Evolutionary conservation across 2,888 invertebrate genomes (phyloP).

Genomic region (Scaptomyza caliginosa): DNA sequence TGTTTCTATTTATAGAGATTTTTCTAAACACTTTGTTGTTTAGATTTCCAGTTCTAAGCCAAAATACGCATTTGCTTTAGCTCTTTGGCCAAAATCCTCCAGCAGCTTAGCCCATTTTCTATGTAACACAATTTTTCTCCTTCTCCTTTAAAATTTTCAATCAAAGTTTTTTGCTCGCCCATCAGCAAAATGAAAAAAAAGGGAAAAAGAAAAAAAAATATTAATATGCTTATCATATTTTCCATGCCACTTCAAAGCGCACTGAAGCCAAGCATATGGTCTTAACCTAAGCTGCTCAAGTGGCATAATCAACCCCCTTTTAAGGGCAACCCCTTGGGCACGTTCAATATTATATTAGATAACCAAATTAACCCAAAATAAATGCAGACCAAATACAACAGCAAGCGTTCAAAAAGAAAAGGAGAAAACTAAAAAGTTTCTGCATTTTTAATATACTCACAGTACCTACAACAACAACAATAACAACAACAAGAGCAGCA

Average conservation of each 20-base stretch:
- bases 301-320: slow-evolving; percentile 64
- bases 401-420: slow-evolving; percentile 1
- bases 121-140: neutral
- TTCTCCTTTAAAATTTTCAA: slow-evolving; percentile 28
- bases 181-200: slow-evolving; percentile 8
- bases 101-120: slow-evolving; percentile 19
- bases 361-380: slow-evolving; percentile 53
- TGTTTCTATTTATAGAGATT: too few species aligned
- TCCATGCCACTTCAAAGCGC: slow-evolving; percentile 73
- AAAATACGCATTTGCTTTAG: slow-evolving; percentile 1
- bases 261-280: slow-evolving; percentile 67
- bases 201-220: slow-evolving; percentile 12
- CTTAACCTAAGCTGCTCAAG: slow-evolving; percentile 72
- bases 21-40: slow-evolving; percentile 1
- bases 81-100: neutral
- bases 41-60: neutral
- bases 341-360: slow-evolving; percentile 51
- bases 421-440: slow-evolving; percentile 45
- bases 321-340: slow-evolving; percentile 27
- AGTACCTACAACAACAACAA: slow-evolving; percentile 18
- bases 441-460: slow-evolving; percentile 61
- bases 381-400: slow-evolving; percentile 24
- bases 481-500: too few species aligned
- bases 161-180: slow-evolving; percentile 43
- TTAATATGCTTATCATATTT: slow-evolving; percentile 66